Base-by-base conservation (phyloP, 92 coral and sea anemone species). In the Diadumene lineata region DNA sequence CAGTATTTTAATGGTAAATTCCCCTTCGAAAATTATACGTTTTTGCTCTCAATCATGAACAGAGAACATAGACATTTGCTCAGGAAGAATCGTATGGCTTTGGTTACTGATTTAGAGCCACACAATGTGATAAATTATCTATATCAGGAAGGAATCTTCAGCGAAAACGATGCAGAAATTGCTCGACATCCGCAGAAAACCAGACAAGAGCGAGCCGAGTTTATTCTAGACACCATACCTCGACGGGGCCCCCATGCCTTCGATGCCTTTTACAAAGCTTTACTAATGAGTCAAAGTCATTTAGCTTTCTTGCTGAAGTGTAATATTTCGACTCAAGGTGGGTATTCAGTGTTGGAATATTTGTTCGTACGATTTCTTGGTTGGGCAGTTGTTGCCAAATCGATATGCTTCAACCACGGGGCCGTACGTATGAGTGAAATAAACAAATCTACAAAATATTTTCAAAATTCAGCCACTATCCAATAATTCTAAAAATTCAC, bases 161-260 rank as follows among this genome's bases (percentile, higher is more conserved):
- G 51, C 24, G 96, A 92, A 34, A 84, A 79, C 60, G 99, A 96
- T 56, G 32, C 84, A 69, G 97, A 92, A 1, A 27, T 72, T 63
- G 73, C 92, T 60, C 81, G 82, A 62, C 69, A 74, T 28, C 79
- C 78, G 43, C n/a, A 48, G 26, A n/a, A n/a, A n/a, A 96, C 96
- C 1, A 77, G 96, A 25, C 72, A 57, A 23, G 76, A 79, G 0
- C 83, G 89, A 56, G 99, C 90, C 0, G 96, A 92, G 72, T 78
- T 76, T 33, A 72, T 96, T 17, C 68, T 94, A 68, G 94, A 92
- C 56, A 92, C 79, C 4, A 34, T 92, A 1, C 97, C 98, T 0
- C 79, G 91, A 53, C 90, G 96, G 24, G 98, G 98, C 19, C 87
- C 88, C 2, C 68, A 65, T 27, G 92, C 96, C 26, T 94, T 91